These are phyloP conservation scores for Zaprionus africanus DNA, from an alignment of 1,140 invertebrate genomes.

Conservation along the genomic window DNA sequence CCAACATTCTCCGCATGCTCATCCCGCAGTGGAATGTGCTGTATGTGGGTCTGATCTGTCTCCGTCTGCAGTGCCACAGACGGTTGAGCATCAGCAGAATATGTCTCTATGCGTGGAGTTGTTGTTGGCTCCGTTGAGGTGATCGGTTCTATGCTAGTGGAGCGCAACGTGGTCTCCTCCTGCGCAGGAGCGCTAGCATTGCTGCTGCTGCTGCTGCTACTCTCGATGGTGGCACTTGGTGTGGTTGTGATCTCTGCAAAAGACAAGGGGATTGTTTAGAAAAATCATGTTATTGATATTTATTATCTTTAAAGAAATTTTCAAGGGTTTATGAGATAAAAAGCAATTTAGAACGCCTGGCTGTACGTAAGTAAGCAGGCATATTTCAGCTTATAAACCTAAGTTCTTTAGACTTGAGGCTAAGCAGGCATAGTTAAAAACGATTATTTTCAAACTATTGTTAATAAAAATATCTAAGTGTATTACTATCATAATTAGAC, in stretches of 20 bases:
- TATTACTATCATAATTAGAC: too few species aligned
- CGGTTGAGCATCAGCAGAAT: conserved; percentile 25
- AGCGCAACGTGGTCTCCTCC: conserved; percentile 55
- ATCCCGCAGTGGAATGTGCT: conserved; percentile 67
- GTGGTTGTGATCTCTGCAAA: conserved; percentile 50
- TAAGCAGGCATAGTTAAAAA: too few species aligned
- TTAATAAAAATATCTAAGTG: too few species aligned
- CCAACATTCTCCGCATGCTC: conserved; percentile 65
- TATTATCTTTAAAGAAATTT: too few species aligned
- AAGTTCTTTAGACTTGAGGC: rapidly evolving
- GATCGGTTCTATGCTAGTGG: conserved; percentile 79
- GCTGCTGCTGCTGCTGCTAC: not conserved
- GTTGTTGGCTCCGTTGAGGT: conserved; percentile 80
- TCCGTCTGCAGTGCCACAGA: conserved; percentile 37
- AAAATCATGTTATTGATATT: too few species aligned
- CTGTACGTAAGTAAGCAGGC: too few species aligned
- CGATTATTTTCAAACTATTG: too few species aligned
- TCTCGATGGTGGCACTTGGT: not conserved
- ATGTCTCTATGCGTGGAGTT: conserved; percentile 60
- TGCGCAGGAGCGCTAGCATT: not conserved
- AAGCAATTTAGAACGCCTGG: too few species aligned
- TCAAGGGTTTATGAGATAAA: too few species aligned
- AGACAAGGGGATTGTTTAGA: not conserved
- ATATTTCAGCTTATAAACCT: too few species aligned
- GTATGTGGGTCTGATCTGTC: conserved; percentile 63